A percentile compares a stretch with the other conserved stretches of the same genome.
phyloP scores from a whole-genome alignment of 2,113 vertebrate species.

The Scytalopus superciliaris region DNA sequence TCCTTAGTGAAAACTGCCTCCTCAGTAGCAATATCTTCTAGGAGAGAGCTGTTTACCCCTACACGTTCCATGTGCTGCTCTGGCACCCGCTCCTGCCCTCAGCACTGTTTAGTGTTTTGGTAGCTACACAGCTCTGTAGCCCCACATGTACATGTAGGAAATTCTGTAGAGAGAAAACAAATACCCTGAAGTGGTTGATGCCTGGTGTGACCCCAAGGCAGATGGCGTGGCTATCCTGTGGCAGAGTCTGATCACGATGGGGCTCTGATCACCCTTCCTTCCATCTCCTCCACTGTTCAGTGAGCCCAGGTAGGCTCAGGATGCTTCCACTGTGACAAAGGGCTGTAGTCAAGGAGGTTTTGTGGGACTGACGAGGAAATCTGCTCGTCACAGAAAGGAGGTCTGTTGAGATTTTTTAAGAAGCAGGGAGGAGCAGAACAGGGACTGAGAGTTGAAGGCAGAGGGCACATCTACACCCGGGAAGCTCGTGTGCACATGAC shows the following conservation, averaged over 20 bases:
- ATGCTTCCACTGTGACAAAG: background rate
- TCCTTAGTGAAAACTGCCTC: too few relatives aligned
- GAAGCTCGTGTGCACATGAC: fast-evolving
- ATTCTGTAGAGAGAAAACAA: background rate
- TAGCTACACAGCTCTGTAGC: background rate
- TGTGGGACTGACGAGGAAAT: background rate
- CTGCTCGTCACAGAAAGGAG: background rate
- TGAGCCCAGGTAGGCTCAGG: background rate
- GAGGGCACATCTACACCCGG: background rate
- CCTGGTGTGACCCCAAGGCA: background rate
- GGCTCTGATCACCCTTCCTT: background rate
- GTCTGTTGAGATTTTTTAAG: background rate
- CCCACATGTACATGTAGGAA: background rate
- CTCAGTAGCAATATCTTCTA: too few relatives aligned
- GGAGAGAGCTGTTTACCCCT: too few relatives aligned
- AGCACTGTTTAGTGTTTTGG: background rate
- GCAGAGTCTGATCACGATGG: background rate
- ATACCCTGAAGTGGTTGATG: fast-evolving
- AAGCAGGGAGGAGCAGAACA: background rate
- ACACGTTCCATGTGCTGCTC: background rate
- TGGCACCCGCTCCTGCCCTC: background rate
- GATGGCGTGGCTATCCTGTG: fast-evolving
- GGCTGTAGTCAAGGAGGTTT: background rate
- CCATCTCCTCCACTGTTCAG: fast-evolving
- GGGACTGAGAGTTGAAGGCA: background rate